phyloP scores from a whole-genome alignment of 2,113 vertebrate species.

The Ochotona princeps region DNA sequence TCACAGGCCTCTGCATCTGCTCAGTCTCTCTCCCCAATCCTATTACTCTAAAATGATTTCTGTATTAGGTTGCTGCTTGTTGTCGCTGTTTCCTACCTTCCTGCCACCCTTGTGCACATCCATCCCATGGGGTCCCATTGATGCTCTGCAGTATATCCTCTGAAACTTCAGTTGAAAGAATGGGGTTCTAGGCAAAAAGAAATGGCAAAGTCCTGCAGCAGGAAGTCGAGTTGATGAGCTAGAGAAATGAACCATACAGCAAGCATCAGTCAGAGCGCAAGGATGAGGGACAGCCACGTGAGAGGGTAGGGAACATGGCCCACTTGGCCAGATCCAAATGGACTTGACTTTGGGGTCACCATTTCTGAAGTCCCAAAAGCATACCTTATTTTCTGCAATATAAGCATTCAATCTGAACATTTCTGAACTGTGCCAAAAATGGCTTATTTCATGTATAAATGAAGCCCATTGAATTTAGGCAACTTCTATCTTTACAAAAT shows the following conservation, averaged over 20 bases:
- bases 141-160: neutral
- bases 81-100: neutral
- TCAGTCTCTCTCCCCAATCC: neutral
- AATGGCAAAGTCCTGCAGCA: neutral
- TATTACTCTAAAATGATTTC: neutral
- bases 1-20: neutral
- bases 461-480: conserved; percentile 2
- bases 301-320: neutral
- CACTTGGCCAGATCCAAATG: neutral
- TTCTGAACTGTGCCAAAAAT: neutral
- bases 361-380: neutral
- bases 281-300: fast-evolving
- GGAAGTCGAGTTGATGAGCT: neutral
- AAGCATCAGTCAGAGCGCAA: neutral
- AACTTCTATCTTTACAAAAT: neutral
- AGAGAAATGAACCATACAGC: neutral
- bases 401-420: neutral
- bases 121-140: neutral
- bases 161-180: neutral
- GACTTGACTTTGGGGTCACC: neutral
- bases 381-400: neutral
- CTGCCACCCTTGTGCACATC: neutral
- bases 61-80: neutral
- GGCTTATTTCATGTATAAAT: neutral
- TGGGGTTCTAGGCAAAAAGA: neutral